Evolutionary conservation across 1,140 invertebrate species (phyloP).

Genomic region (Cotesia glomerata): DNA sequence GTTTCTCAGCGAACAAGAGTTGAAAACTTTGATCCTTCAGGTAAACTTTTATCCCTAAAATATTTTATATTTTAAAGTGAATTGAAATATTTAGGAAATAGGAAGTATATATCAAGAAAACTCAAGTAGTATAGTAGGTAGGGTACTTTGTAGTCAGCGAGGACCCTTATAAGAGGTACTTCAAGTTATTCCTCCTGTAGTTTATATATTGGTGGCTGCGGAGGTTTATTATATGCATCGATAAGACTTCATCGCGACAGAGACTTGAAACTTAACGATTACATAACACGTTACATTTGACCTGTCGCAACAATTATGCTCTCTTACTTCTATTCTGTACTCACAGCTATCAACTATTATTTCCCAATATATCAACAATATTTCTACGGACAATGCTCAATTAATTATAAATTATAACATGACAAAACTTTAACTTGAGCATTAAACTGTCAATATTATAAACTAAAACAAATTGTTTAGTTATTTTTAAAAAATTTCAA

Average conservation of each 20-base stretch:
- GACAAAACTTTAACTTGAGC: too few species aligned
- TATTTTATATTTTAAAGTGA: not conserved
- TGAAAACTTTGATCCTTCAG: slow-evolving; percentile 82
- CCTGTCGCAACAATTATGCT: slow-evolving; percentile 8
- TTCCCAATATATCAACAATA: not conserved
- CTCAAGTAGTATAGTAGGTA: too few species aligned
- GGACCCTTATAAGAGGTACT: slow-evolving; percentile 4
- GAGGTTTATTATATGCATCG: slow-evolving; percentile 11
- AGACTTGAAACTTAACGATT: slow-evolving; percentile 19
- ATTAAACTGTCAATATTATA: too few species aligned
- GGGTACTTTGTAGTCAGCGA: too few species aligned
- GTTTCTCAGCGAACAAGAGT: slow-evolving; percentile 87
- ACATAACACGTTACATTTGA: slow-evolving; percentile 27
- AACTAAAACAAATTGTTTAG: too few species aligned
- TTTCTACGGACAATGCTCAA: too few species aligned
- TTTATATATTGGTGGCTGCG: not conserved
- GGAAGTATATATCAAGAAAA: too few species aligned
- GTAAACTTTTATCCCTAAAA: slow-evolving; percentile 49
- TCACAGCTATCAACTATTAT: not conserved
- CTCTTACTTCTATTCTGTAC: not conserved
- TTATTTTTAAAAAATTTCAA: too few species aligned
- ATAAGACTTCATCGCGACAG: slow-evolving; percentile 26
- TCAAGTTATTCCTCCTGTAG: slow-evolving; percentile 23
- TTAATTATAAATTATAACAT: too few species aligned
- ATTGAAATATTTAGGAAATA: not conserved